phyloP scores from a whole-genome alignment of 92 coral and sea anemone genomes.

The Pocillopora meandrina region DNA sequence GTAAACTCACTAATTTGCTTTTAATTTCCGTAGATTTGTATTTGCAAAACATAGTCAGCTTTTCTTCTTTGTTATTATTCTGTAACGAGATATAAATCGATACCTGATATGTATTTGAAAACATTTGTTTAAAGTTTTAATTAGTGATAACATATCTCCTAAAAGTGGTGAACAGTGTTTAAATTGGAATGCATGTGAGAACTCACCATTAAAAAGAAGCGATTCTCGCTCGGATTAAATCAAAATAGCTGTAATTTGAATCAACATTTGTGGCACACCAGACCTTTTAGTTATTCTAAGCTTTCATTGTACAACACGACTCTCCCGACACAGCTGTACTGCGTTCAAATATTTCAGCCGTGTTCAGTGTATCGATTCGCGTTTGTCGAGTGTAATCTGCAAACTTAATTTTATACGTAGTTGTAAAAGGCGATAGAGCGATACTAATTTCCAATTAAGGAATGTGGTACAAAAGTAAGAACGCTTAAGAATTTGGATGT shows the following conservation, averaged over 20 bases:
- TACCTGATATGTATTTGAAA: not conserved
- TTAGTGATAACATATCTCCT: not conserved
- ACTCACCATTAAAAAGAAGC: not conserved
- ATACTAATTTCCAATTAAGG: too few relatives aligned
- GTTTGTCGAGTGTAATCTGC: too few relatives aligned
- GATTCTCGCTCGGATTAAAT: not conserved
- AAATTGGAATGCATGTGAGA: not conserved
- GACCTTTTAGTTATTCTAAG: not conserved
- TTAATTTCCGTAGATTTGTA: not conserved
- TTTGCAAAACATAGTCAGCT: not conserved
- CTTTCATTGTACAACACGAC: too few relatives aligned
- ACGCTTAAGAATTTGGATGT: too few relatives aligned
- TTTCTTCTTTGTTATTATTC: not conserved
- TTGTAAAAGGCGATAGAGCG: too few relatives aligned
- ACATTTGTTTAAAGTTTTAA: not conserved
- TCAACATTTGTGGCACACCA: not conserved
- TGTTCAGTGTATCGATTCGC: too few relatives aligned
- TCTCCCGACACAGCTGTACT: too few relatives aligned
- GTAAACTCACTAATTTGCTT: not conserved
- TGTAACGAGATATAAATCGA: not conserved
- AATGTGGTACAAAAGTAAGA: too few relatives aligned
- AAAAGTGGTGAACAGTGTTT: not conserved
- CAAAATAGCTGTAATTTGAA: conserved; percentile 3
- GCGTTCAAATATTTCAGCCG: too few relatives aligned
- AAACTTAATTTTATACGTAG: too few relatives aligned